Base-by-base conservation (phyloP, 1,140 invertebrate species). In the Leptopilina clavipes region DNA sequence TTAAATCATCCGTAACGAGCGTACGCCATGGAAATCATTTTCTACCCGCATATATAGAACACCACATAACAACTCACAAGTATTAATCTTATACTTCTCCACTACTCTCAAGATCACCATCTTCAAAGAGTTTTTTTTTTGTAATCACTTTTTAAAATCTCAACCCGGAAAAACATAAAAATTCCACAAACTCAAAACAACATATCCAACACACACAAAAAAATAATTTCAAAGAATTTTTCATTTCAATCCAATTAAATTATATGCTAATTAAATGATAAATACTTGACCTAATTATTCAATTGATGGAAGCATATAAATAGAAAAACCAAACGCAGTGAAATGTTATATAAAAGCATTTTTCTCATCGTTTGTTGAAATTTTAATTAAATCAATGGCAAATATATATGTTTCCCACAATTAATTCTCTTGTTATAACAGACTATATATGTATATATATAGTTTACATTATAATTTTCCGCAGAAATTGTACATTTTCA, bases 1-100 rank as follows among this genome's bases (percentile, higher is more conserved):
- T 52, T 52, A 52, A 52, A 52, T 52, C 48, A 52, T 52, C 48
- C 48, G 48, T 52, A 52, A 52, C 48, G 48, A 52, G 48, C 48
- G 48, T n/a, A 52, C 48, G 48, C 48, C 48, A 52, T 8, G 48
- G 17, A 52, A 52, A 52, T 52, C 14, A 52, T 52, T 52, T 52
- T 52, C 48, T 52, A 52, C 48, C 48, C 48, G 48, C 48, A 52
- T 52, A 52, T 52, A 52, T 52, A 52, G 48, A 52, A 45, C 44
- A 45, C n/a, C 25, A 31, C 25, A 31, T 44, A 44, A 44, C 43
- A 44, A 52, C 3, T 52, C 48, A 52, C 48, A 17, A 52, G 14
- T 52, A 52, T 52, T 52, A 17, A 52, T 52, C 48, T n/a, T 40
- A 40, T 40, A 40, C 9, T 52, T 1, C 48, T 52, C 48, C n/a